Evolutionary conservation across 2,888 invertebrate species (phyloP), one percentile per base, ranked within the genome.

Genomic region (Dryobotodes eremita): DNA sequence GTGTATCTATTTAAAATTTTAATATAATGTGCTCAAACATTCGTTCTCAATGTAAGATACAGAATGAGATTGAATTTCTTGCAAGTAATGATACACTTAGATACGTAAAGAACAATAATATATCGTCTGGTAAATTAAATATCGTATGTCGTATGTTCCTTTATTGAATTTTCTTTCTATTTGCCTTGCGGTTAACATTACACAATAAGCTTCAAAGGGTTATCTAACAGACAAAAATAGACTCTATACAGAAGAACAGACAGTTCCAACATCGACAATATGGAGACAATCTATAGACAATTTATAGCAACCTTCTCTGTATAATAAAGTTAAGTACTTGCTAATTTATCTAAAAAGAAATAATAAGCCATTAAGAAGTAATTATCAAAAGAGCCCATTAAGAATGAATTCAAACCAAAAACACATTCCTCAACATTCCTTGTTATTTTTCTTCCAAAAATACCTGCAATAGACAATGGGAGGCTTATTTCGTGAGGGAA

Each of bases 401-500:
- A 46, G 11, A 26, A 61, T 42, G 2, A 77, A 66, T 69, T 53
- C 17, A 13, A 46, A 69, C 13, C 23, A 26, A 31, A 68, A 77
- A 77, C 36, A 61, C 36, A n/a, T n/a, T n/a, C n/a, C n/a, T n/a
- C 57, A 82, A 70, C 55, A 53, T 53, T 26, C 20, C 48, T 65
- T 36, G 42, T 59, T n/a, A 36, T 71, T 75, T 75, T 77, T 75
- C 68, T 26, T 55, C 50, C 23, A 71, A 74, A 77, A 72, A 70
- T 68, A 53, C 42, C 55, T 53, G 26, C 17, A 42, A 26, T 8
- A 68, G 69, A 84, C 83, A 83, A 82, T 80, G 75, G 50, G 61
- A 66, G 53, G 79, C 72, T 81, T 85, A 84, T 87, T 87, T 85
- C 78, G 75, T 69, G 75, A 55, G 66, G 70, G 64, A 84, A 89